Conservation (phyloP, 1,140 invertebrate genomes). For the Drosophila sp. region DNA sequence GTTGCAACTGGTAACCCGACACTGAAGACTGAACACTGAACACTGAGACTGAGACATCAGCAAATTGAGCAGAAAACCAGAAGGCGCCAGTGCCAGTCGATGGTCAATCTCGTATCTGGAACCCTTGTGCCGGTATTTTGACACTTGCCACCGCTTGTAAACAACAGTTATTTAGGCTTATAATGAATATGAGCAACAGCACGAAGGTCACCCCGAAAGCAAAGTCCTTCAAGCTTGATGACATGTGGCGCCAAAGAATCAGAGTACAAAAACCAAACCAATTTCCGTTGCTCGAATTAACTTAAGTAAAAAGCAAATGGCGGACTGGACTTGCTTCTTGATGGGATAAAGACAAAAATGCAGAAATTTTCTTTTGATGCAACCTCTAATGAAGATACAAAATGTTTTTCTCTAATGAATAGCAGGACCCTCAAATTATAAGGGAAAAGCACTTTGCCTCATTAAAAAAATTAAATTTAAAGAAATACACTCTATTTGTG, state of each 20-base stretch:
- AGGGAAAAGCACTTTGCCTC: conserved; percentile 51
- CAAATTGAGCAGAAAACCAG: conserved; percentile 84
- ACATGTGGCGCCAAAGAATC: conserved; percentile 67
- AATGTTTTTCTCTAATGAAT: conserved; percentile 54
- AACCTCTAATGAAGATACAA: conserved; percentile 59
- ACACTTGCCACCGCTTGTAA: conserved; percentile 74
- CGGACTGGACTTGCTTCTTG: neutral
- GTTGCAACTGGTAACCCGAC: conserved; percentile 72
- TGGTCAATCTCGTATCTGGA: conserved; percentile 29
- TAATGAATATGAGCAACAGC: conserved; percentile 82
- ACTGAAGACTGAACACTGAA: conserved; percentile 33
- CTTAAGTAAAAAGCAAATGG: conserved; percentile 30
- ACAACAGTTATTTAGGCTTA: conserved; percentile 82
- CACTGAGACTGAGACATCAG: conserved; percentile 54
- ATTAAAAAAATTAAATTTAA: conserved; percentile 60
- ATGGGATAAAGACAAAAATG: conserved; percentile 14
- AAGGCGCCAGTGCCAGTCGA: conserved; percentile 69
- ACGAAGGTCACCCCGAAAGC: conserved; percentile 67
- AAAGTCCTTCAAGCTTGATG: conserved; percentile 67
- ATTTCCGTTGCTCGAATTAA: conserved; percentile 51
- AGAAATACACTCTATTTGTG: neutral
- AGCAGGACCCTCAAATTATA: conserved; percentile 17
- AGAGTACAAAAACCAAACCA: conserved; percentile 48
- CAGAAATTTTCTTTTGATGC: conserved; percentile 52
- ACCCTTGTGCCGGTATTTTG: conserved; percentile 71